A percentile compares a stretch with the other conserved stretches of the same genome.
Evolutionary conservation across 2,888 invertebrate genomes (phyloP).

Genomic region (Drosophila kuntzei): DNA sequence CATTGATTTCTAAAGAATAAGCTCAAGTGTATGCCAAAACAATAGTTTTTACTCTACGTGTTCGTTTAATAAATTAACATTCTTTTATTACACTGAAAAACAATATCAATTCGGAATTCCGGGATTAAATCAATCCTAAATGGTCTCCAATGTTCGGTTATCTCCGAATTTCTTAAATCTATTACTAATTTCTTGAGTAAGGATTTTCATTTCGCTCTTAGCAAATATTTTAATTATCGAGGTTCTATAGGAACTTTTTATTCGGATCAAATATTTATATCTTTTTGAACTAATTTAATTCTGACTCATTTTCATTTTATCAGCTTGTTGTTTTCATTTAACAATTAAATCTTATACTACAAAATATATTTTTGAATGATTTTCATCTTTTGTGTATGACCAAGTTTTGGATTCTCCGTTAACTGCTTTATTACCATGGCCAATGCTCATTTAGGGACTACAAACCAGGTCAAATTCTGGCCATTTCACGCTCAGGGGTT

Average conservation of each 20-base stretch:
- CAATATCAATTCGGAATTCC: rapidly evolving
- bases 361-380: neutral
- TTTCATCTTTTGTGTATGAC: neutral
- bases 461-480: conserved; percentile 9
- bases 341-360: neutral
- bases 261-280: neutral
- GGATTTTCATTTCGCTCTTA: neutral
- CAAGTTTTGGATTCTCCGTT: conserved; percentile 11
- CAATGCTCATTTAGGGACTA: conserved; percentile 3
- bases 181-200: neutral
- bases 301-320: no score
- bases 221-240: no score
- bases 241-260: neutral
- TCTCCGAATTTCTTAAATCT: neutral
- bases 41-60: conserved; percentile 15
- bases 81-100: neutral
- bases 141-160: neutral
- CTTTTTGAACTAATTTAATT: no score
- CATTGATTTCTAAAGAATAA: conserved; percentile 33
- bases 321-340: no score
- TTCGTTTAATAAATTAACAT: conserved; percentile 23
- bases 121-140: neutral
- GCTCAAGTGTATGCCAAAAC: conserved; percentile 22
- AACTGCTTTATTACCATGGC: conserved; percentile 17
- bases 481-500: conserved; percentile 46